Conservation (phyloP, 2,113 vertebrate species). For the Maccullochella peelii region DNA sequence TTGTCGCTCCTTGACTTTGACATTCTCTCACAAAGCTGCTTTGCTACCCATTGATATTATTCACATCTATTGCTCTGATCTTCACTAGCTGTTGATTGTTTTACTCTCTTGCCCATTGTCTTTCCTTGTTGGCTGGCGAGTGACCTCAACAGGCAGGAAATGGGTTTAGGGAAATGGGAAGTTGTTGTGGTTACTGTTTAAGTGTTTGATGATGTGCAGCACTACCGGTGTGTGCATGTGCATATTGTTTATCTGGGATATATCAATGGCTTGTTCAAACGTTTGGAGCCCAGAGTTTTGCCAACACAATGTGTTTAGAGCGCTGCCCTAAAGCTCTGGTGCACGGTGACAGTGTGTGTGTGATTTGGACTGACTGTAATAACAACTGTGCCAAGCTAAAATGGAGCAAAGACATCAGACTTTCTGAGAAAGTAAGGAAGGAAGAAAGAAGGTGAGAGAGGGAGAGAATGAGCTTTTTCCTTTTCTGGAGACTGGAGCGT, state of each 20-base stretch:
- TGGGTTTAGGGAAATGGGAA: conserved; percentile 81
- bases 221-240: conserved; percentile 24
- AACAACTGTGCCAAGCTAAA: conserved; percentile 47
- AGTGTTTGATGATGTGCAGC: conserved; percentile 81
- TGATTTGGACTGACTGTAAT: conserved; percentile 54
- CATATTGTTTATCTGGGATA: conserved; percentile 52
- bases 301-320: conserved; percentile 48
- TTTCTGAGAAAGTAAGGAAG: conserved; percentile 22
- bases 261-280: conserved; percentile 56
- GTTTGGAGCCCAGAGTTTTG: conserved; percentile 30
- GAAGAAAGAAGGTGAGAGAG: conserved; percentile 8
- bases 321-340: conserved; percentile 32
- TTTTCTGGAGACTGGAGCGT: conserved; percentile 52
- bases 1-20: neutral
- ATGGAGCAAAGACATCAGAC: conserved; percentile 25
- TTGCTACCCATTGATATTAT: neutral
- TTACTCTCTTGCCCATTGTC: conserved; percentile 15
- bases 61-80: neutral
- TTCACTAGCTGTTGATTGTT: conserved; percentile 30
- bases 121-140: conserved; percentile 39
- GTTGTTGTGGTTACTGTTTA: conserved; percentile 85
- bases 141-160: conserved; percentile 79
- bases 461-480: conserved; percentile 37
- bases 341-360: conserved; percentile 13
- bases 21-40: neutral